Conservation (phyloP, 2,113 vertebrate genomes). For the Trinectes maculatus region DNA sequence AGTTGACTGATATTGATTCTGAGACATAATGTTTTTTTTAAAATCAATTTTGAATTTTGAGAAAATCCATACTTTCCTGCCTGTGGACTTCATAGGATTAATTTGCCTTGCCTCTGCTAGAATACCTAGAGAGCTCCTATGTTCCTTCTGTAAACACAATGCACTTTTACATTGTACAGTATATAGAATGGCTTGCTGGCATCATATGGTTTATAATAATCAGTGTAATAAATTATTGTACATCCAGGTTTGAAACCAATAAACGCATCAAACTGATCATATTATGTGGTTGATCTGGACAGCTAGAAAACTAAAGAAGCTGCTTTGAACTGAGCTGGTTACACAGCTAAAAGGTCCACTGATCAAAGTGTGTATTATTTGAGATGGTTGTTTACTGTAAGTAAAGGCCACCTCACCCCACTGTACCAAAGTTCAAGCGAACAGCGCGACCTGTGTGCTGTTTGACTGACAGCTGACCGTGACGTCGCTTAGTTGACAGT, state of each 20-base stretch:
- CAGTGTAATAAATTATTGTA: constrained; percentile 75
- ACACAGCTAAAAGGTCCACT: background rate
- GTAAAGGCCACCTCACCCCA: background rate
- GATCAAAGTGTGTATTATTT: background rate
- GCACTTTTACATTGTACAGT: constrained; percentile 77
- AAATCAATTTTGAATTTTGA: constrained; percentile 8
- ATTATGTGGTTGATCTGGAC: constrained; percentile 8
- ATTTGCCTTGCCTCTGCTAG: constrained; percentile 17
- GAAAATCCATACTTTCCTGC: constrained; percentile 7
- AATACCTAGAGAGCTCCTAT: constrained; percentile 30
- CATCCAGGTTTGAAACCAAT: constrained; percentile 74
- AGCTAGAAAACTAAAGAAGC: background rate
- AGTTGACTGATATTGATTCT: constrained; percentile 38
- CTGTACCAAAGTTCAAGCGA: constrained; percentile 35
- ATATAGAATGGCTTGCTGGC: constrained; percentile 64
- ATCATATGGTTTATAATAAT: constrained; percentile 63
- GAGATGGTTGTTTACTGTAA: too few species aligned
- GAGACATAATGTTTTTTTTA: constrained; percentile 26
- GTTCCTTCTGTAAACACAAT: constrained; percentile 67
- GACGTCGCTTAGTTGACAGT: background rate
- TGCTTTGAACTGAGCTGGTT: background rate
- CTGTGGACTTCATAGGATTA: constrained; percentile 20
- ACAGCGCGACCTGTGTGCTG: background rate
- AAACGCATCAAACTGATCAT: constrained; percentile 62
- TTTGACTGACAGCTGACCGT: background rate